Evolutionary conservation across 2,797 vertebrate species (phyloP).

Genomic region (Aplochiton taeniatus): DNA sequence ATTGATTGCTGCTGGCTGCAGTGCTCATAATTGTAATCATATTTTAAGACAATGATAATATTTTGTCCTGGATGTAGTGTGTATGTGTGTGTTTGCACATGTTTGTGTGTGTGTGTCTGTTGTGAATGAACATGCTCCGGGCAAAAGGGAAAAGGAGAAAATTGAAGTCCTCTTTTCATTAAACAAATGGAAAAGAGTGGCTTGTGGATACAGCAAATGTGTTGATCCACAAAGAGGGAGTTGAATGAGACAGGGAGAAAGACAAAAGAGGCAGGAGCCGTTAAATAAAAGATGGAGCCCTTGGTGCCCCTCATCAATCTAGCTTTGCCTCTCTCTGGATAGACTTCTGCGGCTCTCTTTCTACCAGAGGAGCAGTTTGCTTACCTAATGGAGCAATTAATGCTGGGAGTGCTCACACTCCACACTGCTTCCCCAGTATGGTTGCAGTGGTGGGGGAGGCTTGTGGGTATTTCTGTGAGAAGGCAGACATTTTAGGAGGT

Average conservation of each 20-base stretch:
- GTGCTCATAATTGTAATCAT: constrained; percentile 45
- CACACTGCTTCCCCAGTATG: constrained; percentile 32
- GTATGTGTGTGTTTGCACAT: constrained; percentile 21
- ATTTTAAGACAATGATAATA: constrained; percentile 37
- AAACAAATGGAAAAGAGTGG: constrained; percentile 60
- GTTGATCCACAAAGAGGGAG: constrained; percentile 31
- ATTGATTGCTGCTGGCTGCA: constrained; percentile 29
- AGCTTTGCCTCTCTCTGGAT: constrained; percentile 16
- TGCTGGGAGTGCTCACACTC: constrained; percentile 51
- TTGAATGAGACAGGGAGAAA: background rate
- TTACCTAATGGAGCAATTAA: constrained; percentile 74
- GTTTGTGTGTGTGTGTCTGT: constrained; percentile 22
- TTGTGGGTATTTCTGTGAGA: background rate
- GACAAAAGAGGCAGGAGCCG: background rate
- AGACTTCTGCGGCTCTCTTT: background rate
- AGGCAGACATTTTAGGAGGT: constrained; percentile 5
- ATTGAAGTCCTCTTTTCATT: constrained; percentile 62
- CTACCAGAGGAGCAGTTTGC: constrained; percentile 56
- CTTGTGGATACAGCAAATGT: constrained; percentile 42
- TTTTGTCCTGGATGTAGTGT: constrained; percentile 27
- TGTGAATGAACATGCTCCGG: background rate
- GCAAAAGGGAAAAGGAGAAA: constrained; percentile 24
- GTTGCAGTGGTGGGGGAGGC: constrained; percentile 26
- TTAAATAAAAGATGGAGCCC: background rate
- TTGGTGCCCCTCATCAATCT: constrained; percentile 2